A percentile compares a stretch with the other conserved stretches of the same genome.
Evolutionary conservation across 1,140 invertebrate genomes (phyloP).

Genomic region (Apis dorsata): DNA sequence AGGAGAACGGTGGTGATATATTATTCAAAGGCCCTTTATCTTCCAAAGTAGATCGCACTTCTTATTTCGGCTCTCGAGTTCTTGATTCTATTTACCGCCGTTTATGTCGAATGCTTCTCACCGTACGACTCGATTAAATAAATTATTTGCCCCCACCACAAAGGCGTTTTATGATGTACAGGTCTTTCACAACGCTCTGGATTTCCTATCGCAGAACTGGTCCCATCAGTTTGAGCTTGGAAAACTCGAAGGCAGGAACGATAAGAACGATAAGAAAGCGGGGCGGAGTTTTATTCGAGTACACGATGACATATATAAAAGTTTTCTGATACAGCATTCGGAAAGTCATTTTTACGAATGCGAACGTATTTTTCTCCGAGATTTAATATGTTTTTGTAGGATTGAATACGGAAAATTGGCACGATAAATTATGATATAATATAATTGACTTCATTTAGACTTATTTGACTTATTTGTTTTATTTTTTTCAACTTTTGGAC

Average conservation of each 20-base stretch:
- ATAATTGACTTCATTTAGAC: too few relatives aligned
- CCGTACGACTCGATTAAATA: constrained; percentile 4
- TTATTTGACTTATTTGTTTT: too few relatives aligned
- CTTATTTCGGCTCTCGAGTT: constrained; percentile 19
- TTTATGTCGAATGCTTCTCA: neutral
- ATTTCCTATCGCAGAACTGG: constrained; percentile 14
- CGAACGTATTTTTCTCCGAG: constrained; percentile 5
- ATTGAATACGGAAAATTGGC: neutral
- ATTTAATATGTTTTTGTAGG: constrained; percentile 43
- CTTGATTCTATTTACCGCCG: constrained; percentile 3
- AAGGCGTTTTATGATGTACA: neutral
- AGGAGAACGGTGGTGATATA: constrained; percentile 7
- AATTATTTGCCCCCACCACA: neutral
- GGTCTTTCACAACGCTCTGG: neutral
- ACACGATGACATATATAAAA: constrained; percentile 44
- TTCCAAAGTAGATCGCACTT: neutral
- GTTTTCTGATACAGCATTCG: constrained; percentile 54
- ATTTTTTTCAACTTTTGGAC: too few relatives aligned
- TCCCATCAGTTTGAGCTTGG: constrained; percentile 34
- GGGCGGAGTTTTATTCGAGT: constrained; percentile 28
- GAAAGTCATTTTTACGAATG: constrained; percentile 24
- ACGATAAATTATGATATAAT: neutral
- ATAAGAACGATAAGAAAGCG: constrained; percentile 3
- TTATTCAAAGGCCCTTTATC: constrained; percentile 39
- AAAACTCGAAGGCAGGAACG: constrained; percentile 28